phyloP scores from a whole-genome alignment of 2,113 vertebrate species.

The Crotophaga sulcirostris region DNA sequence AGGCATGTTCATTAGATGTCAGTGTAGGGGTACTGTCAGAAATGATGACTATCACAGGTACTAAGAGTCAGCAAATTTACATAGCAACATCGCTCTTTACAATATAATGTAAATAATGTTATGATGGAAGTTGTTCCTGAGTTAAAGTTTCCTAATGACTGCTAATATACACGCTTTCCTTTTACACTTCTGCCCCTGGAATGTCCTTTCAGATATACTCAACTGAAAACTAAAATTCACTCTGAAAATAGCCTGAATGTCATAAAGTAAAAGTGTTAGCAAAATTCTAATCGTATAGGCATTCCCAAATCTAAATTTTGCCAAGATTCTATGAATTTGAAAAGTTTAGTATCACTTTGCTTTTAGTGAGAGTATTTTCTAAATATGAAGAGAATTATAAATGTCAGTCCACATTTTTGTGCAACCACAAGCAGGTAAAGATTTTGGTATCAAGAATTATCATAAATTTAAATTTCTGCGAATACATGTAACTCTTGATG shows the following conservation, averaged over 20 bases:
- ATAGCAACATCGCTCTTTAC: neutral
- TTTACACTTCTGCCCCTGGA: neutral
- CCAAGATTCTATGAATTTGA: neutral
- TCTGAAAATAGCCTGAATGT: neutral
- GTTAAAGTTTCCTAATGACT: slow-evolving; percentile 38
- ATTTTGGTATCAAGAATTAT: neutral
- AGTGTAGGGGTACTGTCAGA: slow-evolving; percentile 8
- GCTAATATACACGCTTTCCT: neutral
- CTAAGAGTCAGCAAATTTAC: slow-evolving; percentile 21
- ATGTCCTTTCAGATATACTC: neutral
- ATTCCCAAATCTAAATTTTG: neutral
- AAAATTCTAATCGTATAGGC: neutral
- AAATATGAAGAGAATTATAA: neutral
- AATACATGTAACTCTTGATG: neutral
- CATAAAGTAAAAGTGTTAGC: neutral
- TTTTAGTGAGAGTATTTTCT: neutral
- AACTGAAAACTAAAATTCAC: neutral
- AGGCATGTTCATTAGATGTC: slow-evolving; percentile 60
- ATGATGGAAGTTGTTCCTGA: slow-evolving; percentile 63
- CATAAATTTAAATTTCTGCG: neutral
- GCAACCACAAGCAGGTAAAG: neutral
- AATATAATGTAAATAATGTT: neutral
- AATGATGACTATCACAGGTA: neutral
- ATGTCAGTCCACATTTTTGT: neutral
- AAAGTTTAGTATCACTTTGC: neutral